phyloP scores from a whole-genome alignment of 1,140 invertebrate species.

The Magallana gigas region DNA sequence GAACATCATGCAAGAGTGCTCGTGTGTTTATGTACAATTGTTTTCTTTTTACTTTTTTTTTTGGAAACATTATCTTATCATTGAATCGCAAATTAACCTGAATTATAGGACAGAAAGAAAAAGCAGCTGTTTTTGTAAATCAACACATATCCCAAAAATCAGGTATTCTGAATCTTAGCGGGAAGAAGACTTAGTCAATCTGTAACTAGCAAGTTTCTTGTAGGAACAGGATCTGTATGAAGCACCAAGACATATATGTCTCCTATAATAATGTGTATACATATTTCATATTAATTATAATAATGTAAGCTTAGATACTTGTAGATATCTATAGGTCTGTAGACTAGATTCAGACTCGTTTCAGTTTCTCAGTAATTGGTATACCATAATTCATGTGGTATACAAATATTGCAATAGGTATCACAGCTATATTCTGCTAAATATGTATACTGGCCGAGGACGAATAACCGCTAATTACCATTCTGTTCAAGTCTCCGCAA shows the following conservation, averaged over 20 bases:
- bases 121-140: constrained; percentile 4
- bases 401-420: too few species aligned
- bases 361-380: too few species aligned
- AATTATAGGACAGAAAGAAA: constrained; percentile 28
- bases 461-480: too few species aligned
- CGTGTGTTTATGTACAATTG: not conserved
- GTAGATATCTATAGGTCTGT: too few species aligned
- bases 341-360: too few species aligned
- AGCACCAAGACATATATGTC: not conserved
- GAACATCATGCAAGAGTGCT: not conserved
- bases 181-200: not conserved
- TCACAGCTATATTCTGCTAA: too few species aligned
- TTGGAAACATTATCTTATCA: not conserved
- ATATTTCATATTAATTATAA: too few species aligned
- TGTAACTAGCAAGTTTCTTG: constrained; percentile 16
- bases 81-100: constrained; percentile 8
- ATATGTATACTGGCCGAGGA: too few species aligned
- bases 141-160: not conserved
- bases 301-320: too few species aligned
- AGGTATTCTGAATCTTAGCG: constrained; percentile 11
- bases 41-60: not conserved
- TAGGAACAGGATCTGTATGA: not conserved
- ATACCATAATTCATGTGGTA: too few species aligned
- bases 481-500: too few species aligned
- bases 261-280: too few species aligned